These are phyloP conservation scores for Agrotis puta DNA, from an alignment of 2,888 invertebrate genomes.

Conservation along the genomic window DNA sequence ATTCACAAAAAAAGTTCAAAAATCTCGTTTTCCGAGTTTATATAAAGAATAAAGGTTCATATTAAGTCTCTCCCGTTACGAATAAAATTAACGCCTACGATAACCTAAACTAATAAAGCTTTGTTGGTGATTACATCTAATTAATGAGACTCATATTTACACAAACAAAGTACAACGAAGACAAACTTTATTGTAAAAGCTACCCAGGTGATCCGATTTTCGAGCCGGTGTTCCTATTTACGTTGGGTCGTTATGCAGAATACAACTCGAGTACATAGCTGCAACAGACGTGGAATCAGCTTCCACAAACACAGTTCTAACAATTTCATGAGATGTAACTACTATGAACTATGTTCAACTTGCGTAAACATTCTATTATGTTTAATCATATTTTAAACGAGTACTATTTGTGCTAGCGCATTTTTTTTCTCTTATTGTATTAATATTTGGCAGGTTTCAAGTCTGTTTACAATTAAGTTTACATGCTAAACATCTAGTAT, in stretches of 20 bases:
- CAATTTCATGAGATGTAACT: constrained; percentile 32
- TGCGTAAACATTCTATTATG: constrained; percentile 48
- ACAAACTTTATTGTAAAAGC: constrained; percentile 35
- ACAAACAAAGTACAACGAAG: constrained; percentile 62
- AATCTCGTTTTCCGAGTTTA: constrained; percentile 13
- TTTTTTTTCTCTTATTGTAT: constrained; percentile 75
- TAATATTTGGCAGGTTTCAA: constrained; percentile 86
- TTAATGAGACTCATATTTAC: constrained; percentile 77
- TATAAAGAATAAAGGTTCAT: constrained; percentile 30
- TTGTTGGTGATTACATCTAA: constrained; percentile 80
- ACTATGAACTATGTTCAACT: constrained; percentile 57
- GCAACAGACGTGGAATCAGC: constrained; percentile 29
- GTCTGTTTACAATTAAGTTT: constrained; percentile 70
- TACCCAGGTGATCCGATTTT: constrained; percentile 36
- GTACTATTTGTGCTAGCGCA: constrained; percentile 71
- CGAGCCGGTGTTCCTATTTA: constrained; percentile 24
- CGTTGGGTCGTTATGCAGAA: constrained; percentile 21
- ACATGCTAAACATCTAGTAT: constrained; percentile 56
- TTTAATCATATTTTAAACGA: constrained; percentile 57
- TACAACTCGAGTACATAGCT: constrained; percentile 39
- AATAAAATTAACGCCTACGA: constrained; percentile 58
- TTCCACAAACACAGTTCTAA: constrained; percentile 31
- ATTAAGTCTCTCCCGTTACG: constrained; percentile 59
- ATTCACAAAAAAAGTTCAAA: constrained; percentile 1
- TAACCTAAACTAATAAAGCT: constrained; percentile 88